Percentiles rank a stretch among this genome's conserved stretches.
These are phyloP conservation scores for Sipha flava DNA, from an alignment of 1,140 invertebrate genomes.

Conservation along the genomic window DNA sequence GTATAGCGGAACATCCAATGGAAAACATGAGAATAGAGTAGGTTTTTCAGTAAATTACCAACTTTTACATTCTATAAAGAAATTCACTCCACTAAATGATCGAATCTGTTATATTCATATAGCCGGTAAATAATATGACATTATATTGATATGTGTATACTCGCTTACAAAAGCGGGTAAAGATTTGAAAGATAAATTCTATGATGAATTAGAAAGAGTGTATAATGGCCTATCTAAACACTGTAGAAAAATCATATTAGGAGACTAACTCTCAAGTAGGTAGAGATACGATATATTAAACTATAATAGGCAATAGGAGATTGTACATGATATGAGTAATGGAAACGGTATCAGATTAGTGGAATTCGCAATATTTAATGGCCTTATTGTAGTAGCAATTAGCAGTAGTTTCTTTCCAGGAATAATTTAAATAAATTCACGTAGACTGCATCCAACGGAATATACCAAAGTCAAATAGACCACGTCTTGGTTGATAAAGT, in stretches of 20 bases:
- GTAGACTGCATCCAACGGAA: background rate
- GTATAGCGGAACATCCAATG: background rate
- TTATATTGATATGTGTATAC: conserved; percentile 10
- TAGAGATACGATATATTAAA: background rate
- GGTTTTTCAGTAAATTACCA: background rate
- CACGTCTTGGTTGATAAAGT: background rate
- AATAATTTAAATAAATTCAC: background rate
- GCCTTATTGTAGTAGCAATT: background rate
- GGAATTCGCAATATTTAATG: background rate
- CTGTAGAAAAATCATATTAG: background rate
- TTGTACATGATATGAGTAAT: background rate
- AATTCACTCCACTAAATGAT: background rate
- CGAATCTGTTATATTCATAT: background rate
- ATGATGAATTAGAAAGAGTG: background rate
- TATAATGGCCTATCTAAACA: background rate
- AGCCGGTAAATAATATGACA: background rate
- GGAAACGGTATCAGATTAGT: background rate
- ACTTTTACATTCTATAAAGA: background rate
- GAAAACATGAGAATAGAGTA: background rate
- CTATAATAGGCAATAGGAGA: background rate
- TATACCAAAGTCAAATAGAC: background rate
- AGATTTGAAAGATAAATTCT: background rate
- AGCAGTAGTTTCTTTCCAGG: background rate
- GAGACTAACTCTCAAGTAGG: background rate
- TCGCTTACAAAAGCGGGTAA: background rate